Evolutionary conservation across 2,888 invertebrate species (phyloP).

Genomic region (Plagodis pulveraria): DNA sequence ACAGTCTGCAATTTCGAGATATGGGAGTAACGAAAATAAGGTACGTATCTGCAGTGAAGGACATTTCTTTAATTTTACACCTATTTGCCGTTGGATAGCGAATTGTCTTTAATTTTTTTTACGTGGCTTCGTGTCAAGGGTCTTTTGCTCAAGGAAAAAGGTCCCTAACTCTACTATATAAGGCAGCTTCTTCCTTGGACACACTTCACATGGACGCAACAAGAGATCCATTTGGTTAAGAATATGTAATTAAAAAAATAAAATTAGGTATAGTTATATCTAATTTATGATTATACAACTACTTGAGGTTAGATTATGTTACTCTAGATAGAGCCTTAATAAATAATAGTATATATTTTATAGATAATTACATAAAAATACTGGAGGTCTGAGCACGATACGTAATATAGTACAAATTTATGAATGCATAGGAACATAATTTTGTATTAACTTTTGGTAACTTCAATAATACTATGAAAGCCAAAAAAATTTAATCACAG

Average conservation of each 20-base stretch:
- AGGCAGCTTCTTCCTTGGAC: conserved; percentile 11
- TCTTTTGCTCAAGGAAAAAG: neutral
- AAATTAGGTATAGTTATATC: conserved; percentile 18
- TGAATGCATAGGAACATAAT: conserved; percentile 10
- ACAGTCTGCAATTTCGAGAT: no score
- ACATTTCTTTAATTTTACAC: no score
- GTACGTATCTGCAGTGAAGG: no score
- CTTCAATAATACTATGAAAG: conserved; percentile 34
- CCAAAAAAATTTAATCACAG: conserved; percentile 21
- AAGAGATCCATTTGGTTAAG: conserved; percentile 51
- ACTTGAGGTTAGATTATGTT: conserved; percentile 12
- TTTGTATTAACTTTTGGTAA: conserved; percentile 35
- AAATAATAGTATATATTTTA: neutral
- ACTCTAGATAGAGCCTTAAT: neutral
- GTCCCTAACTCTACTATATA: neutral
- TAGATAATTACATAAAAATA: neutral
- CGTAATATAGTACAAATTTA: no score
- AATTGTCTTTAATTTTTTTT: neutral
- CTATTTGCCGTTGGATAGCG: no score
- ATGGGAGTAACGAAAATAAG: no score
- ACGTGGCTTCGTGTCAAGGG: conserved; percentile 1
- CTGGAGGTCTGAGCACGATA: neutral
- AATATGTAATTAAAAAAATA: conserved; percentile 53
- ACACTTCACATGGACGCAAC: conserved; percentile 53
- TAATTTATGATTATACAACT: neutral